These are phyloP conservation scores for Nesoenas mayeri DNA, from an alignment of 2,113 vertebrate species.

Conservation along the genomic window DNA sequence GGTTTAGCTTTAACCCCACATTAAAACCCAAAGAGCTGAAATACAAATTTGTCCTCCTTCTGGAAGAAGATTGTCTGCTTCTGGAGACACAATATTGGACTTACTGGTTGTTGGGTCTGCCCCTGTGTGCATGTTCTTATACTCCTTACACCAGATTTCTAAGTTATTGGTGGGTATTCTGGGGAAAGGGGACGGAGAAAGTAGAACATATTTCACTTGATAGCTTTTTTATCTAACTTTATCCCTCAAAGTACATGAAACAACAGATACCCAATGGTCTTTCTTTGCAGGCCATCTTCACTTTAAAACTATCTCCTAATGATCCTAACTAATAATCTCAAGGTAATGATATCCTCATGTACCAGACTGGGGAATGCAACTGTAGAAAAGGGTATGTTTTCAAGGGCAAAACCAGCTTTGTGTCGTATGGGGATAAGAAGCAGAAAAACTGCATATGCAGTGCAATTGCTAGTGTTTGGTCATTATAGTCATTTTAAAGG, in stretches of 20 bases:
- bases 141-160: not conserved
- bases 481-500: not conserved
- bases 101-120: not conserved
- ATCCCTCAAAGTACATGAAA: not conserved
- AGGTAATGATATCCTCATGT: not conserved
- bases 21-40: not conserved
- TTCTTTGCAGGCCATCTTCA: not conserved
- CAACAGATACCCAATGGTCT: not conserved
- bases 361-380: not conserved
- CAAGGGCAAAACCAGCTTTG: not conserved
- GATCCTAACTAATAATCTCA: not conserved
- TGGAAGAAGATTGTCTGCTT: not conserved
- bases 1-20: not conserved
- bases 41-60: not conserved
- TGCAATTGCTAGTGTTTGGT: not conserved
- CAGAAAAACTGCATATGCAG: not conserved
- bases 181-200: not conserved
- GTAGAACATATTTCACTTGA: not conserved
- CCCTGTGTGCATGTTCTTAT: not conserved
- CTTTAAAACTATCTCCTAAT: not conserved
- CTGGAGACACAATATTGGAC: not conserved
- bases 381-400: not conserved
- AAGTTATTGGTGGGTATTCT: not conserved
- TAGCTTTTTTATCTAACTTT: not conserved
- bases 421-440: not conserved